Percentiles rank a stretch among this genome's conserved stretches.
phyloP scores from a whole-genome alignment of 2,888 invertebrate species.

The Ochropleura leucogaster region DNA sequence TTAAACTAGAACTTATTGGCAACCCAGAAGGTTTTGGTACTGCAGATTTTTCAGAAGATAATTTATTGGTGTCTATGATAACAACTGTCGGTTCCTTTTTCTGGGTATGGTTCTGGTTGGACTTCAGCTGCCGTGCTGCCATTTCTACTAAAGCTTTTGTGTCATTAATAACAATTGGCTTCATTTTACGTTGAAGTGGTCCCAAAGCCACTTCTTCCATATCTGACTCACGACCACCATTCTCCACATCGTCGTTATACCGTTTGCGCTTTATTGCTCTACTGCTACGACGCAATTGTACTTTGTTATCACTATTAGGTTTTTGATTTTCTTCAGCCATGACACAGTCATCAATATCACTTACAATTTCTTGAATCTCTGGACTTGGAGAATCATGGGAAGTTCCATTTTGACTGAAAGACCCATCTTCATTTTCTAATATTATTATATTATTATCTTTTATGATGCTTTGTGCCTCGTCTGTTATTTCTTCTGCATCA shows the following conservation, averaged over 20 bases:
- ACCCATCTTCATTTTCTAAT: constrained; percentile 74
- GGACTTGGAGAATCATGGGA: constrained; percentile 70
- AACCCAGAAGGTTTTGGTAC: constrained; percentile 76
- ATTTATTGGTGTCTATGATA: constrained; percentile 94
- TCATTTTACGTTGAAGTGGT: constrained; percentile 87
- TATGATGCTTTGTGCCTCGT: constrained; percentile 73
- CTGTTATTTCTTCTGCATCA: constrained; percentile 73
- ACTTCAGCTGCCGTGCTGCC: constrained; percentile 89
- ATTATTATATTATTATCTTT: constrained; percentile 74
- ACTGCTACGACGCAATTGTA: constrained; percentile 79
- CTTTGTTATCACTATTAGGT: constrained; percentile 69
- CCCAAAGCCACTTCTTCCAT: constrained; percentile 91
- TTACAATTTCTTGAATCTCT: constrained; percentile 84
- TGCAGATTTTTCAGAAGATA: constrained; percentile 91
- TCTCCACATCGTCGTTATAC: constrained; percentile 89
- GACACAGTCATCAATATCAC: constrained; percentile 88
- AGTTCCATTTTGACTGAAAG: constrained; percentile 75
- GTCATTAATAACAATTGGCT: constrained; percentile 92
- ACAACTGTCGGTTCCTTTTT: constrained; percentile 94
- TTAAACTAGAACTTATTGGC: constrained; percentile 73
- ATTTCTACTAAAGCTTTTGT: constrained; percentile 93
- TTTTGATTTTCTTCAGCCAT: constrained; percentile 78
- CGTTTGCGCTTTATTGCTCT: constrained; percentile 89
- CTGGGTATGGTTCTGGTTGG: constrained; percentile 71
- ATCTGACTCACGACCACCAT: constrained; percentile 91